Conservation (phyloP, 2,113 vertebrate genomes). For the Tenrec ecaudatus region DNA sequence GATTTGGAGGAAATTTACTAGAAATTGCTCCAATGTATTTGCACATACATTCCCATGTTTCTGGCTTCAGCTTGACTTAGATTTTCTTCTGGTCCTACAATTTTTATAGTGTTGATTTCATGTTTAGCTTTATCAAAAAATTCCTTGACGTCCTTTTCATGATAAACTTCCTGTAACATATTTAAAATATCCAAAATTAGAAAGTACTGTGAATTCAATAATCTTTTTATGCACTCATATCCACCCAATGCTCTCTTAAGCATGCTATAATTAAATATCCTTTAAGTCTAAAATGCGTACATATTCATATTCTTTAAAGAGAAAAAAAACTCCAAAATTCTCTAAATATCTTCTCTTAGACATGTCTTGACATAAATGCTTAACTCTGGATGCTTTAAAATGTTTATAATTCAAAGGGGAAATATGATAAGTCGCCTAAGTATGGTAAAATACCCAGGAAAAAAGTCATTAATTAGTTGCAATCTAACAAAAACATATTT, state of each 20-base stretch:
- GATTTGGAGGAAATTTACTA: conserved; percentile 1
- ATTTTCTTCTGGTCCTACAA: conserved; percentile 97
- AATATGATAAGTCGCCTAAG: not conserved
- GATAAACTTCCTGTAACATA: conserved; percentile 95
- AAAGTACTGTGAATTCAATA: not conserved
- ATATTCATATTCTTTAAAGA: not conserved
- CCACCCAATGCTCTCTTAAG: not conserved
- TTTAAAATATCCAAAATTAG: conserved; percentile 73
- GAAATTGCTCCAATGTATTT: conserved; percentile 12
- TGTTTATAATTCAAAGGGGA: not conserved
- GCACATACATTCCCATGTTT: conserved; percentile 98
- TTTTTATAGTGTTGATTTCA: conserved; percentile 92
- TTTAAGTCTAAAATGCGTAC: not conserved
- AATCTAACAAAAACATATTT: not conserved
- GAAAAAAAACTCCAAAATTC: conserved; percentile 24
- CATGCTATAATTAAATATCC: not conserved
- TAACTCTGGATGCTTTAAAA: conserved; percentile 9
- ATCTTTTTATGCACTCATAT: not conserved
- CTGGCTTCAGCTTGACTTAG: conserved; percentile 97
- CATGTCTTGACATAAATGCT: not conserved
- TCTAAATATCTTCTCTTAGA: not conserved
- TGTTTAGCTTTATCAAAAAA: conserved; percentile 95
- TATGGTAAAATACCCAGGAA: conserved; percentile 33
- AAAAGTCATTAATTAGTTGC: not conserved
- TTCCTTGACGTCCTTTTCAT: conserved; percentile 96